Base-by-base conservation (phyloP, 2,888 invertebrate genomes). In the Pachliopta kotzebuea region DNA sequence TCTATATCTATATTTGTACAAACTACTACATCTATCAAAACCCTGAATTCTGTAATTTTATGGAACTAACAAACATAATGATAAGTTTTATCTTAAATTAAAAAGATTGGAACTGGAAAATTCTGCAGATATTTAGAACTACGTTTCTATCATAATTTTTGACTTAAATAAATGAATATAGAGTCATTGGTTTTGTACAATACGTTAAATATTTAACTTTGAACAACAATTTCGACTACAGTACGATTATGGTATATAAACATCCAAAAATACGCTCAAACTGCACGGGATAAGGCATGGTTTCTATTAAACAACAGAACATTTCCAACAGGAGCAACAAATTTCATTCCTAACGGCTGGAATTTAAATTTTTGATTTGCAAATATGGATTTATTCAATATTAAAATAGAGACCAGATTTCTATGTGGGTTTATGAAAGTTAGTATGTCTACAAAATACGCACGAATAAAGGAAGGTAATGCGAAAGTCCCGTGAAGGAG, bases 401-500 rank as follows among this genome's bases (percentile, higher is more conserved):
- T n/a, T n/a, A n/a, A n/a, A n/a, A 0, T 63, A 70, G 49, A 52
- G 67, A 65, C 52, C 6, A 59, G 6, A 42, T 65, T 72, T 14
- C 1, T 4, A 17, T 49, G 29, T 0, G 0, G 6, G 2, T 0
- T 1, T 0, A 24, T 37, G 56, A 17, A 1, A 29, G 26, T 66
- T 71, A 71, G 20, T 68, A 63, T 60, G 31, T 73, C 70, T 71
- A 54, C 29, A 62, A 21, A 60, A 66, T 59, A 63, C 18, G 9
- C 17, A 42, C n/a, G 49, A 52, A n/a, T 64, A 72, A 74, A 77
- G 77, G 78, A 74, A 81, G 76, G 81, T 78, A 80, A 81, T 79
- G 80, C 78, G 77, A 78, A 76, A 79, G 80, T 77, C 74, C 76
- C 78, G 77, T 80, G 80, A 84, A 83, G 81, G 76, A 76, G 80